Conservation (phyloP, 1,140 invertebrate species). For the Phocides pigmalion region DNA sequence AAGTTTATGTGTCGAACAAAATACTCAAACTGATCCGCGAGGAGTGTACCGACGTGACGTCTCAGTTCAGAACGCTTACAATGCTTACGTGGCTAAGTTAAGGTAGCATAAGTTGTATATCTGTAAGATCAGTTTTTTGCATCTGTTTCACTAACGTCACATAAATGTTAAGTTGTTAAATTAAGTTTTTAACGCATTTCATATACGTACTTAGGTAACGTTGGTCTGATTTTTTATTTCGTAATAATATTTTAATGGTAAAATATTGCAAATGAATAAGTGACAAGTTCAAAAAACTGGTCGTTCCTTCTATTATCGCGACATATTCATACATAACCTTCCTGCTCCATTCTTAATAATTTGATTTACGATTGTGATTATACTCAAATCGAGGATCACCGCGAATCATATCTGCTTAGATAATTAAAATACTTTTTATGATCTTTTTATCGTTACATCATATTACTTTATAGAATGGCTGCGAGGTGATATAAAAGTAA, state of each 20-base stretch:
- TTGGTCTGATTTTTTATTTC: constrained; percentile 1
- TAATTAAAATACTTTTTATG: constrained; percentile 49
- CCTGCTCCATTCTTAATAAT: constrained; percentile 57
- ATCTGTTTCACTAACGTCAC: constrained; percentile 37
- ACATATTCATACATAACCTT: constrained; percentile 71
- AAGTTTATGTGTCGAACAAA: constrained; percentile 47
- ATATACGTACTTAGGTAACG: background rate
- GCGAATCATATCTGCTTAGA: constrained; percentile 76
- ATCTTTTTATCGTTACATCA: background rate
- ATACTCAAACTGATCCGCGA: constrained; percentile 53
- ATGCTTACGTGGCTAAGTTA: constrained; percentile 72
- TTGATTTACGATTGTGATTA: constrained; percentile 55
- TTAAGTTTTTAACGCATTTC: constrained; percentile 8
- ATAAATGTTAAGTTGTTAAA: background rate
- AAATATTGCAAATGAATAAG: background rate
- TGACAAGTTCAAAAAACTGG: constrained; percentile 44
- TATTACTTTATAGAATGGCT: constrained; percentile 21
- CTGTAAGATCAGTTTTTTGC: constrained; percentile 46
- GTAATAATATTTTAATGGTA: background rate
- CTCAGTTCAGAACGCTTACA: constrained; percentile 58
- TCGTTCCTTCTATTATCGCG: constrained; percentile 44
- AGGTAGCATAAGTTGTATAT: constrained; percentile 68
- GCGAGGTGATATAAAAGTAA: constrained; percentile 34
- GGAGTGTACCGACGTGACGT: constrained; percentile 53
- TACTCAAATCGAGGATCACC: constrained; percentile 67